These are phyloP conservation scores for Trichogramma pretiosum DNA, from an alignment of 1,140 invertebrate genomes.

Conservation along the genomic window DNA sequence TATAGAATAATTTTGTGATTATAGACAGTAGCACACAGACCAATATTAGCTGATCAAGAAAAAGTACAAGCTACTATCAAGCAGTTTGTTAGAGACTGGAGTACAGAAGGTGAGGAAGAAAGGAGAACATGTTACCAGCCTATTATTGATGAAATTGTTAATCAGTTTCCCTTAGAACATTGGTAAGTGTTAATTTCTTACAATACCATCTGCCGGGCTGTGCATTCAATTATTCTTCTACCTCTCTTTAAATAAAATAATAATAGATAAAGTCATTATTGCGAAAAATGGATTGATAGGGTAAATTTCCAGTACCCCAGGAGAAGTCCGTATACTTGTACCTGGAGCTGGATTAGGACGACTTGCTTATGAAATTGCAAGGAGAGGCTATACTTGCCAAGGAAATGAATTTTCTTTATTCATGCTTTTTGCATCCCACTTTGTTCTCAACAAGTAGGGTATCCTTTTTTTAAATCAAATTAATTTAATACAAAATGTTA, in stretches of 20 bases:
- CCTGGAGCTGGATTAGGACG: constrained; percentile 91
- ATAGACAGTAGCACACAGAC: constrained; percentile 34
- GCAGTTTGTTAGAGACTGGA: constrained; percentile 95
- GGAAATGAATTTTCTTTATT: constrained; percentile 97
- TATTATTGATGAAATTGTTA: constrained; percentile 76
- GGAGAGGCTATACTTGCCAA: constrained; percentile 80
- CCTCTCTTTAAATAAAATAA: constrained; percentile 19
- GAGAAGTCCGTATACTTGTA: constrained; percentile 69
- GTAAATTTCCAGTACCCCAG: constrained; percentile 36
- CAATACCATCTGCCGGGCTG: too few species aligned
- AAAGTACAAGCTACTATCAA: constrained; percentile 90
- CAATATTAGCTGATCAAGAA: constrained; percentile 56
- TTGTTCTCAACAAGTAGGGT: constrained; percentile 78
- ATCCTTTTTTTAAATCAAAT: constrained; percentile 47
- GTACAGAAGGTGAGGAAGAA: constrained; percentile 70
- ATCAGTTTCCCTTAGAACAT: constrained; percentile 58
- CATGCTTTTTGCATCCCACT: constrained; percentile 95
- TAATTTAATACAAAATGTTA: not conserved
- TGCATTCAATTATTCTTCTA: constrained; percentile 19
- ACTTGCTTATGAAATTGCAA: constrained; percentile 87
- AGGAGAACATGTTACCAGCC: constrained; percentile 81
- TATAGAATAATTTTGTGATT: constrained; percentile 19
- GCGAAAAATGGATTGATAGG: constrained; percentile 30
- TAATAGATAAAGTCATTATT: constrained; percentile 21
- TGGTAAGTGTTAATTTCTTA: constrained; percentile 33